phyloP scores from a whole-genome alignment of 2,113 vertebrate species.

The Zeus faber region DNA sequence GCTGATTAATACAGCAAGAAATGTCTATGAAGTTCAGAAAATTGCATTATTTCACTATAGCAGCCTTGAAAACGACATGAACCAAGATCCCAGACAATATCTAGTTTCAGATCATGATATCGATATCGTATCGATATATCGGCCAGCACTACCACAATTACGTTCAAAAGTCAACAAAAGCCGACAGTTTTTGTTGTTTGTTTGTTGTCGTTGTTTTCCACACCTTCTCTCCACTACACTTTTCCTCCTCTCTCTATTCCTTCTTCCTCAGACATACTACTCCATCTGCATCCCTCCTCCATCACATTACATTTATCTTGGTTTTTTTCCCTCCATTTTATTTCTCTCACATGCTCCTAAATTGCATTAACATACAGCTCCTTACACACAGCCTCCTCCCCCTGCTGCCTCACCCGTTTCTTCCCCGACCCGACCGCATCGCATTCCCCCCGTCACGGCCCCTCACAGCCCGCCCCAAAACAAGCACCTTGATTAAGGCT shows the following conservation, averaged over 20 bases:
- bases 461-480: constrained; percentile 64
- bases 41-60: too few relatives aligned
- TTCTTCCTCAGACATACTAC: too few relatives aligned
- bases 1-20: too few relatives aligned
- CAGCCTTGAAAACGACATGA: too few relatives aligned
- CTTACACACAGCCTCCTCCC: constrained; percentile 49
- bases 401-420: constrained; percentile 1
- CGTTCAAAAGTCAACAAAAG: too few relatives aligned
- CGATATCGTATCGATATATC: too few relatives aligned
- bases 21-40: too few relatives aligned
- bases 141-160: too few relatives aligned
- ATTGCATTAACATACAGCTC: constrained; percentile 76
- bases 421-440: constrained; percentile 23
- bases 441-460: constrained; percentile 69
- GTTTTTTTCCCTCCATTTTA: constrained; percentile 4
- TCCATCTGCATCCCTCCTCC: neutral
- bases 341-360: constrained; percentile 57
- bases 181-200: constrained; percentile 14
- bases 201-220: too few relatives aligned
- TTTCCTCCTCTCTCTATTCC: too few relatives aligned
- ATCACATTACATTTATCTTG: neutral
- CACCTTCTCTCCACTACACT: constrained; percentile 7
- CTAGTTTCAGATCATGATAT: too few relatives aligned
- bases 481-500: constrained; percentile 80
- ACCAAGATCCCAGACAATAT: too few relatives aligned